Base-by-base conservation (phyloP, 1,140 invertebrate genomes). In the Nasonia vitripennis region DNA sequence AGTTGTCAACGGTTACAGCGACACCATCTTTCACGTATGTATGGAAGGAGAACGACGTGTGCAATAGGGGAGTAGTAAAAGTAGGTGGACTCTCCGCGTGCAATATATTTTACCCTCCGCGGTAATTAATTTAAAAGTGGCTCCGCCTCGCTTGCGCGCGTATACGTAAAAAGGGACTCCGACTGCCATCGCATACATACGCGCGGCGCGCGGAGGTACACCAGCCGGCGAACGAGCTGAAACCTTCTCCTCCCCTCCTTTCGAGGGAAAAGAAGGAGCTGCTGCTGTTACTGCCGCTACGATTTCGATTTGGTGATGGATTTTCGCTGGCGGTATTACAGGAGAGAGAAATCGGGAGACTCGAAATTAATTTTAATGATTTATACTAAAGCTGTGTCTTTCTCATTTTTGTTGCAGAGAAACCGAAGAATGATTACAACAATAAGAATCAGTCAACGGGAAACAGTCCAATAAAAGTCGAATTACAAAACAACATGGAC, bases 361-460 rank as follows among this genome's bases (percentile, higher is more conserved):
- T 41, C 17, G 37, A 82, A 82, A 74, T 82, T 82, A 45, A 55
- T 71, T 71, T 31, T 31, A 31, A 31, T n/a, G 34, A 14, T 27
- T n/a, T 75, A 62, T 37, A 37, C 34, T 78, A 45, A 78, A 20
- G 80, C 78, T 23, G 11, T 31, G 4, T 68, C 14, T 41, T 80
- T 20, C 78, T 37, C 34, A 68, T 89, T 90, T 91, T 87, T 89
- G 90, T 94, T 94, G 87, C 95, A 96, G 97, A 97, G 94, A 96
- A 97, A 91, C 96, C 97, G 93, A 98, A 98, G 94, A 97, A 97
- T 94, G 96, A 96, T 91, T 96, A 97, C 94, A 97, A 97, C 92
- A 97, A 97, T 94, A 98, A 98, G 93, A 96, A 96, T 89, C 96
- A 96, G 89, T 96, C 96, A 74, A 96, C 96, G 87, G 96, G 96